A percentile compares a stretch with the other conserved stretches of the same genome.
These are phyloP conservation scores for Craniophora ligustri DNA, from an alignment of 2,888 invertebrate genomes.

Conservation along the genomic window DNA sequence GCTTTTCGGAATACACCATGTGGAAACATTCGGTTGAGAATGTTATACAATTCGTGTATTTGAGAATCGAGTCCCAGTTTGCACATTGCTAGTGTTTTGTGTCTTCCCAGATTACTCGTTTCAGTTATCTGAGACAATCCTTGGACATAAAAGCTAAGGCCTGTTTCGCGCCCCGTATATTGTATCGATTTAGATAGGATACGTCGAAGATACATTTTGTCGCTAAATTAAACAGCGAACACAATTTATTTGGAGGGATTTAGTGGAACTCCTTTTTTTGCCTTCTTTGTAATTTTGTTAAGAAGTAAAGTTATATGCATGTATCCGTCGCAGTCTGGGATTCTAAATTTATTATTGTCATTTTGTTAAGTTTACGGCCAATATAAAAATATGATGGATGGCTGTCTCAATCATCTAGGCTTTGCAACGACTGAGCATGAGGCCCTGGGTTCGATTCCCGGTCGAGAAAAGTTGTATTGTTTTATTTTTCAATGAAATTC, in stretches of 20 bases:
- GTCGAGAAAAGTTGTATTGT: too few species aligned
- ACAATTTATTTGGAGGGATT: constrained; percentile 38
- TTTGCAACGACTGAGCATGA: too few species aligned
- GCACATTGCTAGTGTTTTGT: constrained; percentile 42
- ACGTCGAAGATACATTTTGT: constrained; percentile 35
- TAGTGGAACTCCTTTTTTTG: constrained; percentile 31
- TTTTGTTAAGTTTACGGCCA: too few species aligned
- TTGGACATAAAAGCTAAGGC: constrained; percentile 43
- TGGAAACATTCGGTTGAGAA: constrained; percentile 37
- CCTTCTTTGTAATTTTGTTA: constrained; percentile 34
- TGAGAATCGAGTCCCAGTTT: constrained; percentile 28
- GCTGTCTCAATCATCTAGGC: too few species aligned
- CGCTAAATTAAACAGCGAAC: constrained; percentile 41
- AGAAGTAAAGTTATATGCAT: constrained; percentile 33
- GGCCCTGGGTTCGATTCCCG: too few species aligned
- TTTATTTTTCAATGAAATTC: too few species aligned
- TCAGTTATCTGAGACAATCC: constrained; percentile 42
- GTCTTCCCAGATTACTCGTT: constrained; percentile 42
- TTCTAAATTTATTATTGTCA: constrained; percentile 20
- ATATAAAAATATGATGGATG: too few species aligned
- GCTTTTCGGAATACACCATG: constrained; percentile 28
- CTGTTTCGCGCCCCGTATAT: constrained; percentile 44
- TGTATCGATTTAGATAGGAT: constrained; percentile 47
- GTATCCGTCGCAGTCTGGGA: constrained; percentile 16
- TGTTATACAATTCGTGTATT: constrained; percentile 33